These are phyloP conservation scores for Parnassius smintheus DNA, from an alignment of 2,888 invertebrate genomes.

Conservation along the genomic window DNA sequence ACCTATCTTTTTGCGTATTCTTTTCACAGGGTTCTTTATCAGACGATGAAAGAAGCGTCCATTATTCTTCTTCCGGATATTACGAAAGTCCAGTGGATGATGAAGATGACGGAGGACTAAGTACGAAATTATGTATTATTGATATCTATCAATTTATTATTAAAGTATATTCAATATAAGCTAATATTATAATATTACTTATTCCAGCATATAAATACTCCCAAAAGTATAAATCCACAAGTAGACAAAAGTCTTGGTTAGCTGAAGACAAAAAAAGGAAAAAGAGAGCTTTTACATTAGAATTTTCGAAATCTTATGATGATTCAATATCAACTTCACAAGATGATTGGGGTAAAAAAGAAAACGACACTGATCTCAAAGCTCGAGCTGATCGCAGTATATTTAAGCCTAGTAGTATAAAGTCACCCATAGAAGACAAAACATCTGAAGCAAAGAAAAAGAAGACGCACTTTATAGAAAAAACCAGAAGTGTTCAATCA, in stretches of 20 bases:
- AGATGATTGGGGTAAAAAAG: slow-evolving; percentile 70
- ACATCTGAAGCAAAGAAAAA: slow-evolving; percentile 61
- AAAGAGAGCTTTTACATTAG: slow-evolving; percentile 88
- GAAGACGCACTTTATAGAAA: slow-evolving; percentile 75
- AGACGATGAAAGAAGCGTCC: slow-evolving; percentile 86
- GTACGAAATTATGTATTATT: slow-evolving; percentile 45
- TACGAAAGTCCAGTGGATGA: slow-evolving; percentile 88
- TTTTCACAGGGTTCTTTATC: slow-evolving; percentile 79
- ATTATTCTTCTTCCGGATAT: slow-evolving; percentile 88
- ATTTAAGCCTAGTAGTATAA: slow-evolving; percentile 52
- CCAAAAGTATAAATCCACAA: slow-evolving; percentile 69
- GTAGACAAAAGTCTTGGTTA: slow-evolving; percentile 79
- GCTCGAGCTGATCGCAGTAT: slow-evolving; percentile 58
- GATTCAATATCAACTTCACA: slow-evolving; percentile 77
- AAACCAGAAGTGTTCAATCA: slow-evolving; percentile 65
- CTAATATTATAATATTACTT: slow-evolving; percentile 16
- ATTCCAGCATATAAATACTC: slow-evolving; percentile 74
- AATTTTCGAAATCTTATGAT: slow-evolving; percentile 84
- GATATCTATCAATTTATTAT: slow-evolving; percentile 22
- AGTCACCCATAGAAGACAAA: slow-evolving; percentile 70
- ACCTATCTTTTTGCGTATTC: not conserved
- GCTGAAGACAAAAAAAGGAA: slow-evolving; percentile 87
- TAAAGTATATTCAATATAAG: slow-evolving; percentile 10
- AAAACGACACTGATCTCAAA: slow-evolving; percentile 55
- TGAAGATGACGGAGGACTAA: slow-evolving; percentile 79